phyloP scores from a whole-genome alignment of 2,888 invertebrate species.

The Macropis europaea region DNA sequence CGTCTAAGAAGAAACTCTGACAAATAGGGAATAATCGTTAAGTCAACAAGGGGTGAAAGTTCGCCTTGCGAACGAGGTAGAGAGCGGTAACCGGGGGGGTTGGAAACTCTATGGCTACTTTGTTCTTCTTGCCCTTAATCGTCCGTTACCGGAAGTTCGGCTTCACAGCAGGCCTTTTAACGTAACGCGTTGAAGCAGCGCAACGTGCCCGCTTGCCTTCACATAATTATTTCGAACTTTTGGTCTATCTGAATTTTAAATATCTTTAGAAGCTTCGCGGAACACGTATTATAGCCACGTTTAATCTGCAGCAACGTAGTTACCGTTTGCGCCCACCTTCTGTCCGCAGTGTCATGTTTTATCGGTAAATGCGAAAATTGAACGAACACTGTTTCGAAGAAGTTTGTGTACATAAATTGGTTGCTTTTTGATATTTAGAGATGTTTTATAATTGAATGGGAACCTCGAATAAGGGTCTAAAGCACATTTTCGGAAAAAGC shows the following conservation, averaged over 20 bases:
- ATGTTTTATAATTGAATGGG: too few species aligned
- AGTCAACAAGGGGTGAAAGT: constrained; percentile 32
- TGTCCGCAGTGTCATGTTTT: not conserved
- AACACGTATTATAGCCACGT: too few species aligned
- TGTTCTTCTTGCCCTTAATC: constrained; percentile 22
- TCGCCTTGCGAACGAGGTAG: not conserved
- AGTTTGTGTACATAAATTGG: too few species aligned
- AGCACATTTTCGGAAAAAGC: too few species aligned
- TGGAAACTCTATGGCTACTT: constrained; percentile 30
- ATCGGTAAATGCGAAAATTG: too few species aligned
- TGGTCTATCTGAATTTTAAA: constrained; percentile 14
- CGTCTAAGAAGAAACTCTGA: not conserved
- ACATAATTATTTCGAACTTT: constrained; percentile 14
- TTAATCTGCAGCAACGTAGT: not conserved
- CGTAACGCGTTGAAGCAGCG: constrained; percentile 13
- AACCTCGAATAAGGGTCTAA: too few species aligned
- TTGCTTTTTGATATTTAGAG: too few species aligned
- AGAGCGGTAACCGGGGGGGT: not conserved
- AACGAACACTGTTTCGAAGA: too few species aligned
- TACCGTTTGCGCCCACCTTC: too few species aligned
- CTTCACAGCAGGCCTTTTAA: constrained; percentile 10
- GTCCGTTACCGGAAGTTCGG: constrained; percentile 19
- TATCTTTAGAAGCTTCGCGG: constrained; percentile 8
- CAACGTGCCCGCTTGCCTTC: not conserved
- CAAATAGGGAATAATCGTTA: constrained; percentile 37